Evolutionary conservation across 2,113 vertebrate genomes (phyloP), one percentile per base, ranked within the genome.

Genomic region (Procapra przewalskii): DNA sequence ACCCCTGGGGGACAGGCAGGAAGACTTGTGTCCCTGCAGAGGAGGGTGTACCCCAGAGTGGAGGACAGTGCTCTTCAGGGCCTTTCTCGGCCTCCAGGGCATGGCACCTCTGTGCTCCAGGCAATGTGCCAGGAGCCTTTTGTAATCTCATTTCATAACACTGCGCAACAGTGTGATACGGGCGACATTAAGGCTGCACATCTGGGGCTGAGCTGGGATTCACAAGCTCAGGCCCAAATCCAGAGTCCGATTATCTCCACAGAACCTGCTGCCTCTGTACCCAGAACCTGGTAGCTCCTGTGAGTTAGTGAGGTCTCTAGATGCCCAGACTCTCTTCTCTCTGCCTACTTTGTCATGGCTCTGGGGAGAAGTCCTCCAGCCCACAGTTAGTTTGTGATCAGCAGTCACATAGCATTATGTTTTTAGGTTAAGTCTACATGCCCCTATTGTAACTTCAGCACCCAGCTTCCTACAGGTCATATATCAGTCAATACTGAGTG

Each of bases 41-140:
- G 31, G 25, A 31, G 59, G 40, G 7, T 11, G 13, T 1, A 7
- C 40, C 12, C 55, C 0, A 0, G 52, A 57, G 59, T 11, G 43
- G 43, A 82, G 29, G 55, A 27, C 50, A 54, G 50, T 14, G 36
- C 25, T 3, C 3, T 54, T n/a, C 33, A 15, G 1, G 11, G 31
- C 29, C 8, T 15, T 27, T 1, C 50, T 19, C 0, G 11, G n/a
- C 57, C 31, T 27, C 40, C 7, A 10, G 62, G 36, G 7, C n/a
- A 77, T 17, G 31, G 6, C 3, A 12, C 86, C 5, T 90, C 33
- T 6, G 19, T 33, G 36, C 27, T 36, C 19, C 43, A 27, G 75
- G 48, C 57, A 57, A 8, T 0, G 1, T 3, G 29, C 4, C 29
- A 52, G 43, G 43, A 40, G 21, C 5, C 84, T 43, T 52, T 79